These are phyloP conservation scores for Epistrophe eligans DNA, from an alignment of 2,888 invertebrate species.

Conservation along the genomic window DNA sequence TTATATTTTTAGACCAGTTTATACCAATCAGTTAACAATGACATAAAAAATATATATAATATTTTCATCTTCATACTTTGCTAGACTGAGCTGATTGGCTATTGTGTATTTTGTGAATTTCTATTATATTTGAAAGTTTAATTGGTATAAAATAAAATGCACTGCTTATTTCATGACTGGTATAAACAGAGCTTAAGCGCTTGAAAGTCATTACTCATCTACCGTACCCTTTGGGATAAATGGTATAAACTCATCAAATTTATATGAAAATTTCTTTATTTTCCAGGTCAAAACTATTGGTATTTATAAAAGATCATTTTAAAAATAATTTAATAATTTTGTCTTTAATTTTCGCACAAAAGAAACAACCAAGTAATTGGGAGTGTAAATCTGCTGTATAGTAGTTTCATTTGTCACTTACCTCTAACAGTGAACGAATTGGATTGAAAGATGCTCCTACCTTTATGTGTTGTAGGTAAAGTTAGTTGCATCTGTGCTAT, in stretches of 20 bases:
- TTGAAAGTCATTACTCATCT: too few species aligned
- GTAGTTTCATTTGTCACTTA: background rate
- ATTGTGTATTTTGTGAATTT: background rate
- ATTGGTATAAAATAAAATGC: background rate
- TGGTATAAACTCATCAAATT: background rate
- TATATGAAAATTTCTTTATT: background rate
- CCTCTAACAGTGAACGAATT: slow-evolving; percentile 3
- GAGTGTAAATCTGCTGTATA: background rate
- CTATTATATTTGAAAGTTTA: background rate
- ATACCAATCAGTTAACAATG: background rate
- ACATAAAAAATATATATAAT: background rate
- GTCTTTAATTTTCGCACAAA: too few species aligned
- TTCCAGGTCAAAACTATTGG: background rate
- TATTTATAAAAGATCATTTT: too few species aligned
- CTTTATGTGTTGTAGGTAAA: background rate
- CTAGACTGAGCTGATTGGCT: too few species aligned
- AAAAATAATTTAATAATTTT: too few species aligned
- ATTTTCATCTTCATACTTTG: too few species aligned
- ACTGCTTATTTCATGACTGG: background rate
- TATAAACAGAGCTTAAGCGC: background rate
- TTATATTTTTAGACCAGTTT: background rate
- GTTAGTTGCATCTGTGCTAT: background rate
- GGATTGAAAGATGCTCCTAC: background rate
- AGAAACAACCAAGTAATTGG: background rate
- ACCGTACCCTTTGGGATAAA: background rate